Percentiles rank a stretch among this genome's conserved stretches.
Evolutionary conservation across 2,888 invertebrate species (phyloP).

Genomic region (Cryptus armator): DNA sequence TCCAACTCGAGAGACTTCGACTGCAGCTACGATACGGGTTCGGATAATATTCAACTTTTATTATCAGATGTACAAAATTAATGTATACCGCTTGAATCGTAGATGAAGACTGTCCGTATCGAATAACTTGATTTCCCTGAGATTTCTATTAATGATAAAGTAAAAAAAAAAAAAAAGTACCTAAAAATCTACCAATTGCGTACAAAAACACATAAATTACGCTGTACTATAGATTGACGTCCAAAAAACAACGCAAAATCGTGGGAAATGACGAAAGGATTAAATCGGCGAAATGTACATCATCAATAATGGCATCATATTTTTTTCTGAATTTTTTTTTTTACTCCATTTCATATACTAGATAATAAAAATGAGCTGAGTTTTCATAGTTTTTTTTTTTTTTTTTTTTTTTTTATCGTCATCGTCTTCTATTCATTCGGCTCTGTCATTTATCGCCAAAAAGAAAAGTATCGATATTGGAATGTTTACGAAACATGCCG

Average conservation of each 20-base stretch:
- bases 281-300: not conserved
- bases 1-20: not conserved
- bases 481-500: slow-evolving; percentile 81
- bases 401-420: slow-evolving; percentile 2
- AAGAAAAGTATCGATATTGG: slow-evolving; percentile 70
- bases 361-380: slow-evolving; percentile 14
- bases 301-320: slow-evolving; percentile 13
- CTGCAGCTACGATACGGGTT: slow-evolving; percentile 2
- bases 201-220: not conserved
- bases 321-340: slow-evolving; percentile 19
- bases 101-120: slow-evolving; percentile 64
- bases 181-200: slow-evolving; percentile 41
- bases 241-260: slow-evolving; percentile 6
- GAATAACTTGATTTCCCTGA: slow-evolving; percentile 64
- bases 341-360: slow-evolving; percentile 23
- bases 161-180: not conserved
- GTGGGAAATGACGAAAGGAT: not conserved
- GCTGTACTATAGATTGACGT: slow-evolving; percentile 4
- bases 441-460: slow-evolving; percentile 38
- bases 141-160: slow-evolving; percentile 45
- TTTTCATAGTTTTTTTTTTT: slow-evolving; percentile 30
- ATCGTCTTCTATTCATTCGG: slow-evolving; percentile 22
- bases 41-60: slow-evolving; percentile 59
- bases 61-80: slow-evolving; percentile 69
- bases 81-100: slow-evolving; percentile 67